Evolutionary conservation across 2,113 vertebrate genomes (phyloP).

Genomic region (Pteruthius melanotis): DNA sequence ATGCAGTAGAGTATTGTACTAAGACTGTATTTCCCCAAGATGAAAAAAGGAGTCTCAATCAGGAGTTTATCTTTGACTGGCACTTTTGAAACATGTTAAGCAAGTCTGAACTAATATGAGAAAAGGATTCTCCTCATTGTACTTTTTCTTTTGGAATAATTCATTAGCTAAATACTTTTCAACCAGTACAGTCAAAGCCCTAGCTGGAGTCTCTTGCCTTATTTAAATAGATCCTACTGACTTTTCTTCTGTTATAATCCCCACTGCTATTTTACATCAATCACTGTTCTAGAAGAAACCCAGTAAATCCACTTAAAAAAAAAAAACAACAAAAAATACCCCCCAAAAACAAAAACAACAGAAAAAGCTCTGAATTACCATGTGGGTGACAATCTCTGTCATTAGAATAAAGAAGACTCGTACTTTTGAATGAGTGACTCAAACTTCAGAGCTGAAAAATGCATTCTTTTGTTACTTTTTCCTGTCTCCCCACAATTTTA

Average conservation of each 20-base stretch:
- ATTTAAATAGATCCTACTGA: background rate
- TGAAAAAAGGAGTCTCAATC: background rate
- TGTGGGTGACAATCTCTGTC: background rate
- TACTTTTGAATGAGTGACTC: background rate
- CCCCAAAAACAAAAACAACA: no score
- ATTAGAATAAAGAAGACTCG: background rate
- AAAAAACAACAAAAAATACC: no score
- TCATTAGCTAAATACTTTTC: constrained; percentile 18
- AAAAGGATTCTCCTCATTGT: constrained; percentile 1
- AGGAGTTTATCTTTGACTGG: background rate
- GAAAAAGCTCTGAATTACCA: background rate
- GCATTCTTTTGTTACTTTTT: background rate
- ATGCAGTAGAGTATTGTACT: background rate
- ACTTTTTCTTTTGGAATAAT: constrained; percentile 29
- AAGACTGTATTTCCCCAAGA: background rate
- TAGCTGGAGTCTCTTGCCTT: background rate
- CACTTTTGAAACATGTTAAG: background rate
- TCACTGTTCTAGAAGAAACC: background rate
- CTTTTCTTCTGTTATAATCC: background rate
- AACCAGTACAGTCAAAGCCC: background rate
- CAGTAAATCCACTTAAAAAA: background rate
- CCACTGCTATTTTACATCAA: background rate
- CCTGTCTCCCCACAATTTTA: background rate
- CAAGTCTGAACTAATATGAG: background rate
- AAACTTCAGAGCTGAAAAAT: background rate